Percentiles rank a stretch among this genome's conserved stretches.
phyloP scores from a whole-genome alignment of 2,888 invertebrate species.

The Cylloceria caligata region DNA sequence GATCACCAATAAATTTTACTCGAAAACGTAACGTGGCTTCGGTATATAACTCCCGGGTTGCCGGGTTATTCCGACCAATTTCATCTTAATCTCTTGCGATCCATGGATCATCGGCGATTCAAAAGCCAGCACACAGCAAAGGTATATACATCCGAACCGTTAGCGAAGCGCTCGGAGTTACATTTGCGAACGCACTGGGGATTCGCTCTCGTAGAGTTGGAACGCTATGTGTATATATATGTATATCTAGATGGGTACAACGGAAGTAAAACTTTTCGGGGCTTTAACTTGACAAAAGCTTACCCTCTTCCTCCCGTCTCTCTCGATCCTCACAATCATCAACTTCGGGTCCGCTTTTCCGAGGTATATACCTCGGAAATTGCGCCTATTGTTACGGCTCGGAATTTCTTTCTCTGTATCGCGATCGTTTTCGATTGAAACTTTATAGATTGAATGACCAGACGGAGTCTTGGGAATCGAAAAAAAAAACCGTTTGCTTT shows the following conservation, averaged over 20 bases:
- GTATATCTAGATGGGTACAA: constrained; percentile 6
- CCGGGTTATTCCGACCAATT: constrained; percentile 46
- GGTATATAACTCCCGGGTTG: constrained; percentile 10
- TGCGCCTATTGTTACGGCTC: constrained; percentile 46
- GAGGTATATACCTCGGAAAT: constrained; percentile 32
- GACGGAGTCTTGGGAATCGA: neutral
- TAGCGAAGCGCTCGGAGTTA: constrained; percentile 33
- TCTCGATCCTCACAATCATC: constrained; percentile 1
- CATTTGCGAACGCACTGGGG: constrained; percentile 4
- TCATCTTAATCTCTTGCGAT: constrained; percentile 21
- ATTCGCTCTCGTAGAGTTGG: neutral
- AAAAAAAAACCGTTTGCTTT: neutral
- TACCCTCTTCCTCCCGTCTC: neutral
- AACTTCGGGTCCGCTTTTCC: neutral
- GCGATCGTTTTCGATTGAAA: constrained; percentile 55
- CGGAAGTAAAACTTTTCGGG: constrained; percentile 45
- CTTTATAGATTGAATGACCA: constrained; percentile 44
- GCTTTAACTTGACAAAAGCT: constrained; percentile 45
- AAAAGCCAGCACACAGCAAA: neutral
- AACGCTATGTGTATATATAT: too few relatives aligned
- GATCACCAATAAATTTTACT: constrained; percentile 29
- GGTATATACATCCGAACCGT: constrained; percentile 24
- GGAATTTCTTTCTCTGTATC: constrained; percentile 24
- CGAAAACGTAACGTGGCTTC: constrained; percentile 13
- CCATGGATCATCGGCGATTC: constrained; percentile 34